Evolutionary conservation across 2,888 invertebrate genomes (phyloP).

Genomic region (Aphodius granarius): DNA sequence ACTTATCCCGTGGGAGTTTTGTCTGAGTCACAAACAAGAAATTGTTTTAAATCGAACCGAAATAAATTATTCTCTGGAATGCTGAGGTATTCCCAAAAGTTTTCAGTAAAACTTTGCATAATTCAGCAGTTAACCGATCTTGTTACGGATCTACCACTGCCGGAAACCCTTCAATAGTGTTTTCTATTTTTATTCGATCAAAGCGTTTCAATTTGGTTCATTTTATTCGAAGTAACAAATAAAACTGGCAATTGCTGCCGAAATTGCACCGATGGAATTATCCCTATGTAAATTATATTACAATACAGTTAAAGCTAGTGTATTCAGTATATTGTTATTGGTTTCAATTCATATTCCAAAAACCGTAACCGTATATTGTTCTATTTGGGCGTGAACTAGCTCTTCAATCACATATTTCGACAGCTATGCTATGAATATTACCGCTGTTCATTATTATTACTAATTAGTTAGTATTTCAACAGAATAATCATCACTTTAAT

Average conservation of each 20-base stretch:
- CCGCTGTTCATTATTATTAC: background rate
- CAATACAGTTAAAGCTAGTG: constrained; percentile 1
- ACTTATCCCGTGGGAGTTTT: background rate
- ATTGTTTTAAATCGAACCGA: background rate
- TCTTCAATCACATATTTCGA: background rate
- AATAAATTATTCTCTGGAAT: constrained; percentile 7
- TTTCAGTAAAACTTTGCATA: background rate
- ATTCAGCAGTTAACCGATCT: constrained; percentile 8
- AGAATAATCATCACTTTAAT: background rate
- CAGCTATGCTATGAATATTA: background rate
- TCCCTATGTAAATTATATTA: constrained; percentile 12
- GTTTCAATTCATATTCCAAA: constrained; percentile 9
- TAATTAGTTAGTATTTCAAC: background rate
- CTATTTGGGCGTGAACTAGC: background rate
- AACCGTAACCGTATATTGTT: constrained; percentile 1
- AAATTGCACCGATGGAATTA: constrained; percentile 7
- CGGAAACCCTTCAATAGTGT: background rate
- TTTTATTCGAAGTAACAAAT: background rate
- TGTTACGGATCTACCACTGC: background rate
- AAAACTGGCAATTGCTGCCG: background rate
- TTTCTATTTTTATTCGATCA: too few species aligned
- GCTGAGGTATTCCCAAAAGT: background rate
- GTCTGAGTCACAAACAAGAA: background rate
- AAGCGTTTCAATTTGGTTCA: background rate
- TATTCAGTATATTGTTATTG: constrained; percentile 4